Evolutionary conservation across 2,113 vertebrate genomes (phyloP), one percentile per base, ranked within the genome.

Genomic region (Aviceda subcristata): DNA sequence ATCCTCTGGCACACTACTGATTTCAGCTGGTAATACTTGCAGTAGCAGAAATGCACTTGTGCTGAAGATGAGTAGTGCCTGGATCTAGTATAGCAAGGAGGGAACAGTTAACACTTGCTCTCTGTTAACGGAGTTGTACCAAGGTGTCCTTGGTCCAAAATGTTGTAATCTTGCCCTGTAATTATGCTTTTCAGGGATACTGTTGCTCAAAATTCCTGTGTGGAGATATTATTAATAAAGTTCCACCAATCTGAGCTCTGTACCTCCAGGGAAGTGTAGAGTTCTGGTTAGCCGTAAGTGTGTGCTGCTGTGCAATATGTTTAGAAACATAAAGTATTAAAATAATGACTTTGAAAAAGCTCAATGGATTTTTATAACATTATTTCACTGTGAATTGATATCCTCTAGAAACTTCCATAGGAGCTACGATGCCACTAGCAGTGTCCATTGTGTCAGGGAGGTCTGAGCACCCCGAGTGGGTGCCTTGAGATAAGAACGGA

Each of bases 361-460:
- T 57, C 59, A 21, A 38, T 7, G 9, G 15, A 5, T 5, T 11
- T 56, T 39, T 15, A 43, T 50, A 48, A 9, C 3, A 0, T 32
- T 41, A 10, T 43, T 63, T 62, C 30, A 10, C 9, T 67, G 30
- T 53, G 21, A 69, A 10, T 8, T 78, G 15, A 11, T 4, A 1
- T 64, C 14, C 21, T 55, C 15, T 30, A 26, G 30, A 30, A 71
- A 59, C 17, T 18, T 48, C 22, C 11, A 0, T 9, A 27, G 34
- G 45, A 23, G 24, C 81, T 48, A 34, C 0, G 1, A 12, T 48
- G 46, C 15, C 7, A 3, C 5, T 32, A 48, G 46, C 13, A 60
- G 11, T 0, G 6, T 10, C 10, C 2, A 0, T 32, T 48, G 7
- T 66, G 48, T 32, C 26, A 12, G 10, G 57, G 20, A n/a, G 32